phyloP scores from a whole-genome alignment of 2,888 invertebrate species.

The Heterodera filipjevi region DNA sequence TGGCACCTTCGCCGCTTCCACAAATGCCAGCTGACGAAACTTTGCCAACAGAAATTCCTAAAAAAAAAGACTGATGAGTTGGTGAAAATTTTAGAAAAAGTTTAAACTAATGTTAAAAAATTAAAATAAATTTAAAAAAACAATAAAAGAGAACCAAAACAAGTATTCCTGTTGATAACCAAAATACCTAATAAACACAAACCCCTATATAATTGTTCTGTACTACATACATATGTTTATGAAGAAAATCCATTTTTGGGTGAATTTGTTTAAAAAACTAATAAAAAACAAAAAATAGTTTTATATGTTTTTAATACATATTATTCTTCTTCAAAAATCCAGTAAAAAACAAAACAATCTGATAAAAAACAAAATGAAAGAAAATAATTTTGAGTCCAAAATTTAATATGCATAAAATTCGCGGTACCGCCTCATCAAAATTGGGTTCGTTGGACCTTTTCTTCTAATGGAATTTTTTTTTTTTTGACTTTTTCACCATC shows the following conservation, averaged over 20 bases:
- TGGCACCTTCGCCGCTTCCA: not conserved
- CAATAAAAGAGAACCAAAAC: too few species aligned
- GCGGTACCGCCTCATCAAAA: not conserved
- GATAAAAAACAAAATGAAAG: not conserved
- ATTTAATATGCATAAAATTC: not conserved
- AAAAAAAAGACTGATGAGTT: too few species aligned
- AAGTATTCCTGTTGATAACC: too few species aligned
- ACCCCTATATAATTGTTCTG: too few species aligned
- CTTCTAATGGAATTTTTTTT: not conserved
- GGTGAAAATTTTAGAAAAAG: not conserved
- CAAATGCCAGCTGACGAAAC: not conserved
- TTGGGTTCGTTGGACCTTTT: not conserved
- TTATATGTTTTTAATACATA: too few species aligned
- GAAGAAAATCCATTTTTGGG: too few species aligned
- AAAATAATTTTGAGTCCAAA: not conserved
- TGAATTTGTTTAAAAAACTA: too few species aligned
- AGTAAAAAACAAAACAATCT: too few species aligned
- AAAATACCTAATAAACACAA: too few species aligned
- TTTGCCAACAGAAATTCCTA: slow-evolving; percentile 18
- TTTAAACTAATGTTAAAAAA: not conserved
- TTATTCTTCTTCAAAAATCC: too few species aligned
- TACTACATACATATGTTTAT: too few species aligned
- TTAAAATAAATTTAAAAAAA: not conserved
- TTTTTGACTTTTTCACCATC: not conserved
- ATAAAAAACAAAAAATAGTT: too few species aligned